Percentiles rank a stretch among this genome's conserved stretches.
Conservation (phyloP, 1,140 invertebrate genomes). For the Wiebesia pumilae region DNA sequence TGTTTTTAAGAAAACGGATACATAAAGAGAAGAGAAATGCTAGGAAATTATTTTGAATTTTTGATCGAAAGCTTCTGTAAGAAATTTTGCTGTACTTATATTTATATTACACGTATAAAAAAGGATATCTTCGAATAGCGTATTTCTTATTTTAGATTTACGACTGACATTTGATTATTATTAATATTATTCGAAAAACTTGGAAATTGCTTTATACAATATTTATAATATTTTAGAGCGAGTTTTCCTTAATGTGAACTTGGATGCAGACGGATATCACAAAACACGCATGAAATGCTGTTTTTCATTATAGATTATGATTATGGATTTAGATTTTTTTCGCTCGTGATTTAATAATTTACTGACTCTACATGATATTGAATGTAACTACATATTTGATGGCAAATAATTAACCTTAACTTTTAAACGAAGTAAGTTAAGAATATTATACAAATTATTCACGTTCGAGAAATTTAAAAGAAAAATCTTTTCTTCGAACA, state of each 20-base stretch:
- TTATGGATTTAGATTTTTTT: background rate
- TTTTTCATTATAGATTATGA: constrained; percentile 37
- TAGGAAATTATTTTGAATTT: constrained; percentile 33
- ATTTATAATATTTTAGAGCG: background rate
- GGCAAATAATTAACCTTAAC: constrained; percentile 32
- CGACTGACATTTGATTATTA: background rate
- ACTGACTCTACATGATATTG: constrained; percentile 8
- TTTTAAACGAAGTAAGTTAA: constrained; percentile 2
- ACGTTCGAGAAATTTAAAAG: constrained; percentile 16
- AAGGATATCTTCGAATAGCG: background rate
- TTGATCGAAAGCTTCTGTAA: constrained; percentile 28
- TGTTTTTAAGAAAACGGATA: constrained; percentile 66
- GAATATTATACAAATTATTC: constrained; percentile 2
- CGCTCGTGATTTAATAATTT: constrained; percentile 27
- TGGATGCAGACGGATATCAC: background rate
- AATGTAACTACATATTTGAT: constrained; percentile 17
- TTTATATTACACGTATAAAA: constrained; percentile 38
- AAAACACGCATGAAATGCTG: constrained; percentile 46
- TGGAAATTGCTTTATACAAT: background rate
- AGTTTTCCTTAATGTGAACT: constrained; percentile 11
- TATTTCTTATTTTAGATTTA: constrained; percentile 30
- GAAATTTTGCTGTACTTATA: constrained; percentile 52
- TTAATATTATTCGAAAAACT: constrained; percentile 4
- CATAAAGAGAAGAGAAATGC: constrained; percentile 27
- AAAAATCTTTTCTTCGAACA: background rate